These are phyloP conservation scores for Lasioglossum villosulum DNA, from an alignment of 2,888 invertebrate species.

Conservation along the genomic window DNA sequence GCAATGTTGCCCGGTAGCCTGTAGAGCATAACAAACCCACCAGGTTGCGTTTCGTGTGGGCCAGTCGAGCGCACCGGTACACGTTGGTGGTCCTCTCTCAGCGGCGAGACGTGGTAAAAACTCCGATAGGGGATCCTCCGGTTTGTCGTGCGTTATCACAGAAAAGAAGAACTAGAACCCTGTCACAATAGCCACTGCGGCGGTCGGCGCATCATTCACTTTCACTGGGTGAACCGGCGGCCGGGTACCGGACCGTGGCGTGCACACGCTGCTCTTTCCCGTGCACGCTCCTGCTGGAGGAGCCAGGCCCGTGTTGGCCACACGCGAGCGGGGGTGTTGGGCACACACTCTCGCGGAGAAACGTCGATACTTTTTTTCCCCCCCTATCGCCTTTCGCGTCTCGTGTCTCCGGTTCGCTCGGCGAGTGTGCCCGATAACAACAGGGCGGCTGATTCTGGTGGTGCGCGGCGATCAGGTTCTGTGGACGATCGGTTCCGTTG, in stretches of 20 bases:
- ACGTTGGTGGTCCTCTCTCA: neutral
- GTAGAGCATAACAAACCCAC: too few relatives aligned
- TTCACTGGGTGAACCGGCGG: slow-evolving; percentile 69
- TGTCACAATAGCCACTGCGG: slow-evolving; percentile 50
- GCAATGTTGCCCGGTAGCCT: too few relatives aligned
- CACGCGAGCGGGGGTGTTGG: slow-evolving; percentile 54
- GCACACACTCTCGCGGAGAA: slow-evolving; percentile 55
- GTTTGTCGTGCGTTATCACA: slow-evolving; percentile 45
- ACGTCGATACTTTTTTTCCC: slow-evolving; percentile 72
- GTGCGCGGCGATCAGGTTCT: neutral
- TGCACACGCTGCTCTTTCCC: slow-evolving; percentile 34
- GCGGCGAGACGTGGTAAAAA: too few relatives aligned
- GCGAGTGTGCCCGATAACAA: slow-evolving; percentile 26
- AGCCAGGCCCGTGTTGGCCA: too few relatives aligned
- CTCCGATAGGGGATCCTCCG: slow-evolving; percentile 7
- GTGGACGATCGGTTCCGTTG: slow-evolving; percentile 31
- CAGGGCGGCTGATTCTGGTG: neutral
- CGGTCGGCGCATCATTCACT: slow-evolving; percentile 72
- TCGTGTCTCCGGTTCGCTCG: slow-evolving; percentile 49
- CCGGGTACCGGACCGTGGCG: slow-evolving; percentile 42
- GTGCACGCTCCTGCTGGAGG: slow-evolving; percentile 24
- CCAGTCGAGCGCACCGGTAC: neutral
- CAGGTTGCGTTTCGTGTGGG: neutral
- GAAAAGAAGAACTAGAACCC: slow-evolving; percentile 47
- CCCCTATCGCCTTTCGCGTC: slow-evolving; percentile 64